Conservation (phyloP, 1,140 invertebrate genomes). For the Drosophila neocordata region DNA sequence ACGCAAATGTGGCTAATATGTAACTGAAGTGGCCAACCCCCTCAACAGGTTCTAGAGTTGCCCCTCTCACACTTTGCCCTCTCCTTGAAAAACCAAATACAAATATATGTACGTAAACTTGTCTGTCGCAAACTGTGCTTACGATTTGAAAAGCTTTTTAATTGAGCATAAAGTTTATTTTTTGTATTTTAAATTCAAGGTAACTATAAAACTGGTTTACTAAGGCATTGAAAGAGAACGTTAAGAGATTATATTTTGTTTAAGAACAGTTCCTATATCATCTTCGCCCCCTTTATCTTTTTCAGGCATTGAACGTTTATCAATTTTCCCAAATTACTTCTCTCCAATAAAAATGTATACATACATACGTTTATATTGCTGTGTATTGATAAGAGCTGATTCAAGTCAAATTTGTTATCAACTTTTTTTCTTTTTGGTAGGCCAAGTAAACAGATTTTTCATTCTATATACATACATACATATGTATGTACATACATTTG, state of each 20-base stretch:
- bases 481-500: not conserved
- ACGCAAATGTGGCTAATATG: slow-evolving; percentile 44
- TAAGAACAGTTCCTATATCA: slow-evolving; percentile 14
- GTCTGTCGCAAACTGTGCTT: not conserved
- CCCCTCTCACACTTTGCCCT: not conserved
- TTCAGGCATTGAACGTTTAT: slow-evolving; percentile 47
- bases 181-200: slow-evolving; percentile 5
- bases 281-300: slow-evolving; percentile 2
- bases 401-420: not conserved
- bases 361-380: not conserved
- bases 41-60: slow-evolving; percentile 44
- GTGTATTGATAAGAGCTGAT: slow-evolving; percentile 1
- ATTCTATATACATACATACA: slow-evolving; percentile 25
- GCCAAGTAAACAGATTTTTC: not conserved
- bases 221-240: slow-evolving; percentile 16
- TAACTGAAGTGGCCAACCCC: slow-evolving; percentile 44
- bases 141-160: slow-evolving; percentile 1
- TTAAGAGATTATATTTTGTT: slow-evolving; percentile 28
- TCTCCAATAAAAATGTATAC: not conserved
- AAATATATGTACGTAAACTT: not conserved
- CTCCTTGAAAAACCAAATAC: not conserved
- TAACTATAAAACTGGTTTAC: slow-evolving; percentile 17
- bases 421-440: not conserved
- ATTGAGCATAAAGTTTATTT: slow-evolving; percentile 12
- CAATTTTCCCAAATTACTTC: slow-evolving; percentile 19